Base-by-base conservation (phyloP, 2,888 invertebrate genomes). In the Arctia plantaginis region DNA sequence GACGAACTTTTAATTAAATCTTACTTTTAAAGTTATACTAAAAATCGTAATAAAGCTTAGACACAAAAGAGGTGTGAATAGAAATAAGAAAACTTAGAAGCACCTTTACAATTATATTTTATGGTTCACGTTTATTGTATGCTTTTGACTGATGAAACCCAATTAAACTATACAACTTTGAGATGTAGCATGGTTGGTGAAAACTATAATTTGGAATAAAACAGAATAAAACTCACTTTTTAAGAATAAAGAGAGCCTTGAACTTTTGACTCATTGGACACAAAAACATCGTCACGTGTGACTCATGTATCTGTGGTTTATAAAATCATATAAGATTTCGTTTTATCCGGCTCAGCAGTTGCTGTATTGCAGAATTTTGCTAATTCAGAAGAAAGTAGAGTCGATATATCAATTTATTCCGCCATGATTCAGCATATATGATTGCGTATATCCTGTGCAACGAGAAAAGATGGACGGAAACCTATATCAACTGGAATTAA, bases 1-100 rank as follows among this genome's bases (percentile, higher is more conserved):
- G 66, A 79, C 75, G 12, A 81, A 84, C 77, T 84, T 84, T 84
- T 84, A 85, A 82, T 83, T 85, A 82, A 82, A 69, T 78, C 75
- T 33, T 76, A 76, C 76, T 70, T 74, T 66, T 67, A 69, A 77
- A 76, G 78, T 77, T 78, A 78, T 76, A 76, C 41, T 30, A 4
- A 55, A 74, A 69, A 66, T 74, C 70, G 30, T 68, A 76, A 73
- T 73, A 77, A 65, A 79, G 66, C 66, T 77, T 72, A 78, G 76
- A 65, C 69, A 55, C 33, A 66, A 69, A 65, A 73, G 30, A 51
- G n/a, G 1, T 55, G 30, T 41, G 55, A 66, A 69, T 41, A 59
- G 44, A 27, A 69, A 6, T 51, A 23, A 10, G 35, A 69, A 66
- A 55, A 69, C 55, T 44, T 18, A 65, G 13, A 51, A 73, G 33